Evolutionary conservation across 2,888 invertebrate species (phyloP).

Genomic region (Amitus sp.): DNA sequence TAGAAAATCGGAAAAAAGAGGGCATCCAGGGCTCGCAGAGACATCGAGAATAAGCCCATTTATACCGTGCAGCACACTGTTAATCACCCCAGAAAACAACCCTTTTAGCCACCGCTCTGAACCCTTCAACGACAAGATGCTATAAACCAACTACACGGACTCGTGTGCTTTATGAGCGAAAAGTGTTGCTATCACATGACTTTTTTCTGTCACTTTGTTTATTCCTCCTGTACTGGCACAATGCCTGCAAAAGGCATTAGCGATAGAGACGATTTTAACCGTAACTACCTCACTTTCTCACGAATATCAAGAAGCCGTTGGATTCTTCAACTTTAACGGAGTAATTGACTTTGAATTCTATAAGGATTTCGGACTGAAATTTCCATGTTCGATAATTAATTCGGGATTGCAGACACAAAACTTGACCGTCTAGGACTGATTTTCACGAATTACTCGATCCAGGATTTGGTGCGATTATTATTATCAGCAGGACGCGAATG

Average conservation of each 20-base stretch:
- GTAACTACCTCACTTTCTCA: neutral
- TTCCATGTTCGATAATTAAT: too few species aligned
- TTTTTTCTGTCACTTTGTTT: slow-evolving; percentile 11
- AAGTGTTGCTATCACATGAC: too few species aligned
- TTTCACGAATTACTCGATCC: too few species aligned
- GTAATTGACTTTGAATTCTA: too few species aligned
- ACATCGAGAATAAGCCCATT: slow-evolving; percentile 46
- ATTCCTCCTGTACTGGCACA: neutral
- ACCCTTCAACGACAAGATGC: slow-evolving; percentile 26
- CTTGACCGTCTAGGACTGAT: too few species aligned
- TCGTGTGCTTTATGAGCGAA: slow-evolving; percentile 28
- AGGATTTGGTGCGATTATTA: too few species aligned
- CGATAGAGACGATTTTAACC: neutral
- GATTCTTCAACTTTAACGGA: neutral
- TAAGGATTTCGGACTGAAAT: too few species aligned
- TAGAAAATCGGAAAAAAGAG: slow-evolving; percentile 40
- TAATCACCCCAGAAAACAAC: slow-evolving; percentile 51
- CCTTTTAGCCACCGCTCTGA: slow-evolving; percentile 20
- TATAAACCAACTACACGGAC: slow-evolving; percentile 25
- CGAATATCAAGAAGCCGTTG: neutral
- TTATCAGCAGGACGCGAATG: too few species aligned
- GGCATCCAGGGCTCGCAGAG: too few species aligned
- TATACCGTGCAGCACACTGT: slow-evolving; percentile 51
- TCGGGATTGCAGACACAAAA: too few species aligned
- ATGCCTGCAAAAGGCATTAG: neutral